Evolutionary conservation across 2,113 vertebrate species (phyloP).

Genomic region (pig (Sus scrofa)): DNA sequence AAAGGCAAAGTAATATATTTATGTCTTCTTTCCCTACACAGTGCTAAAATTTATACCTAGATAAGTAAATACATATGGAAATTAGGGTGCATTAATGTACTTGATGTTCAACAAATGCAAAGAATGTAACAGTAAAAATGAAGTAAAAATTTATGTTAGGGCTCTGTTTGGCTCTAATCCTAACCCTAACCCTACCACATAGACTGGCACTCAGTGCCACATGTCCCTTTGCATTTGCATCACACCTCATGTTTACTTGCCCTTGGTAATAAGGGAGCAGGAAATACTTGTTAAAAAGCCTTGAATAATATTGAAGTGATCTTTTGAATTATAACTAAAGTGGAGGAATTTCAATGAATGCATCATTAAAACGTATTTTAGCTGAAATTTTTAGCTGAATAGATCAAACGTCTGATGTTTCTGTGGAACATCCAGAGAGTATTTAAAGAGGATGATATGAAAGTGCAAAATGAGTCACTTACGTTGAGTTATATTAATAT

Average conservation of each 20-base stretch:
- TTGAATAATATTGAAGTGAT: constrained; percentile 30
- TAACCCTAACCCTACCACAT: not conserved
- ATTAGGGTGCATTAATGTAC: not conserved
- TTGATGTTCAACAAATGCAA: constrained; percentile 24
- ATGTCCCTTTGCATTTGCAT: not conserved
- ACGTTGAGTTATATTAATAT: constrained; percentile 4
- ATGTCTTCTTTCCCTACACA: not conserved
- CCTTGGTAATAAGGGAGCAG: not conserved
- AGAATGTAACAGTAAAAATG: not conserved
- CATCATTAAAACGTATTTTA: constrained; percentile 16
- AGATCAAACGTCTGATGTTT: not conserved
- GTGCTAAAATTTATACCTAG: not conserved
- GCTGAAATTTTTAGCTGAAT: constrained; percentile 44
- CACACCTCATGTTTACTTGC: not conserved
- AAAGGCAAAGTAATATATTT: not conserved
- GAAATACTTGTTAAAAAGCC: not conserved
- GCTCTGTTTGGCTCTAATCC: not conserved
- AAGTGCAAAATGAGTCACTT: constrained; percentile 11
- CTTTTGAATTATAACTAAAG: not conserved
- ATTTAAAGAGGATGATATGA: constrained; percentile 22
- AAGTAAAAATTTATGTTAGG: not conserved
- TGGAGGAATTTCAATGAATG: not conserved
- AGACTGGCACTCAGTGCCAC: not conserved
- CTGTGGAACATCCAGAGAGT: not conserved
- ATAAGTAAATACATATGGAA: not conserved